Conservation (phyloP, 2,797 vertebrate species). For the Geotrypetes seraphini region DNA sequence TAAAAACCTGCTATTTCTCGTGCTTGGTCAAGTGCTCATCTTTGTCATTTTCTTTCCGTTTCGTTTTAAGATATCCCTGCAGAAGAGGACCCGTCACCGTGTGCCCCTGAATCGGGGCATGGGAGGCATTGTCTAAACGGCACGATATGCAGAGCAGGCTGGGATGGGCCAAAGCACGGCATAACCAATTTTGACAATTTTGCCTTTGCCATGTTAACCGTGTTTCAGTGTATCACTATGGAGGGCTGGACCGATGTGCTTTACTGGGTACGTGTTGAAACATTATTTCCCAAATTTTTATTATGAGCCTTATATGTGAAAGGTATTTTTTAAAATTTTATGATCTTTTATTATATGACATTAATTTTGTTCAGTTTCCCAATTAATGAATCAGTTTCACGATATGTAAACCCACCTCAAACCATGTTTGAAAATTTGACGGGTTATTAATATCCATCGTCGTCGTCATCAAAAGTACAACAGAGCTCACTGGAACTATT, state of each 20-base stretch:
- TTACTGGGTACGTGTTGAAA: conserved; percentile 85
- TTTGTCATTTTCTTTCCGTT: background rate
- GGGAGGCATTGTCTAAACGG: conserved; percentile 86
- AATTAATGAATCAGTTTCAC: no score
- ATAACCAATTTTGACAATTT: conserved; percentile 99
- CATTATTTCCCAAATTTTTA: no score
- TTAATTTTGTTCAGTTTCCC: no score
- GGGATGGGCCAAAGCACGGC: conserved; percentile 92
- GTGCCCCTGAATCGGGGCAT: conserved; percentile 69
- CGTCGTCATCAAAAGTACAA: no score
- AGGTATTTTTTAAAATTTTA: no score
- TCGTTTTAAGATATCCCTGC: conserved; percentile 52
- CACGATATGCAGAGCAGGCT: conserved; percentile 70
- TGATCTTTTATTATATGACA: no score
- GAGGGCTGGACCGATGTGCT: conserved; percentile 95
- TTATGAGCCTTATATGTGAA: no score
- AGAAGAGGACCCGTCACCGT: conserved; percentile 86
- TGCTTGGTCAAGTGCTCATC: conserved; percentile 3
- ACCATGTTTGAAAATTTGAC: no score
- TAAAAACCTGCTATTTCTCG: background rate
- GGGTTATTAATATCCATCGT: no score
- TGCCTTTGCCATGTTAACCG: conserved; percentile 94
- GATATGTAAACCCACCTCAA: no score
- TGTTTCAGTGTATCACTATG: conserved; percentile 99
- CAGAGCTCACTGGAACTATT: no score